These are phyloP conservation scores for Callyntrura sp. DNA, from an alignment of 2,888 invertebrate genomes.

Conservation along the genomic window DNA sequence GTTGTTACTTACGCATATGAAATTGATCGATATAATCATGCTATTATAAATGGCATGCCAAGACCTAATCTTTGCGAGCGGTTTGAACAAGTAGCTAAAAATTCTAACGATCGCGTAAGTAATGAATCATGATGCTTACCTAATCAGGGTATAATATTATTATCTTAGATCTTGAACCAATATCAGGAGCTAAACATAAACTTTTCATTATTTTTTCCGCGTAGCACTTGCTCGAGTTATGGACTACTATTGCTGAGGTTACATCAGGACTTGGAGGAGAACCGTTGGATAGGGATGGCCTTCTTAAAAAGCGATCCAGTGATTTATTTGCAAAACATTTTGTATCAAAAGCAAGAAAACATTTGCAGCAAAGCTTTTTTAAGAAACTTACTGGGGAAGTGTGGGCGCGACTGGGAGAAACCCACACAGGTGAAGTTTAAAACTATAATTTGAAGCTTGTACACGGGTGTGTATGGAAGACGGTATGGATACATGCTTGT, in stretches of 20 bases:
- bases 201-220: constrained; percentile 21
- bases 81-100: constrained; percentile 91
- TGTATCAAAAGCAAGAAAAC: constrained; percentile 92
- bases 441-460: too few species aligned
- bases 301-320: constrained; percentile 87
- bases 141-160: too few species aligned
- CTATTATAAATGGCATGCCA: constrained; percentile 91
- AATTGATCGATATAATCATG: constrained; percentile 92
- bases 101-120: constrained; percentile 92
- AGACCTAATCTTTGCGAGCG: constrained; percentile 91
- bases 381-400: constrained; percentile 80
- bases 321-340: constrained; percentile 90
- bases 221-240: constrained; percentile 94
- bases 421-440: constrained; percentile 78
- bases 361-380: constrained; percentile 90
- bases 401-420: constrained; percentile 78
- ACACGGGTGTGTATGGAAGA: too few species aligned
- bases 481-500: too few species aligned
- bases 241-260: constrained; percentile 96
- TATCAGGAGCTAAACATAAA: not conserved
- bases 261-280: constrained; percentile 88
- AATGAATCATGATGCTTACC: too few species aligned
- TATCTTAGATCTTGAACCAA: too few species aligned
- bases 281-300: constrained; percentile 87
- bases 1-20: constrained; percentile 94